Evolutionary conservation across 2,797 vertebrate genomes (phyloP), one percentile per base, ranked within the genome.

Genomic region (Anableps anableps): DNA sequence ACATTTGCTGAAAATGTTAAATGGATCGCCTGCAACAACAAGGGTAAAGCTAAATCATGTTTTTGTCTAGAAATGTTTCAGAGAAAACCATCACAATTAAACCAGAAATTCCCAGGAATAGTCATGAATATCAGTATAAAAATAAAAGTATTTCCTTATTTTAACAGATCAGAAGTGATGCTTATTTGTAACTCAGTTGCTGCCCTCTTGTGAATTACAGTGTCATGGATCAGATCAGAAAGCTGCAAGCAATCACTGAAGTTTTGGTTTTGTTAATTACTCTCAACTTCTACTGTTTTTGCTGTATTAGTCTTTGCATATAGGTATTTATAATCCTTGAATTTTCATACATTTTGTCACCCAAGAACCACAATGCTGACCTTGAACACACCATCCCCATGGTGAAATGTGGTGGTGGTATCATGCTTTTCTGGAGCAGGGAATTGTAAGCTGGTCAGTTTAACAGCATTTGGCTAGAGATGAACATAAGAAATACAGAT

Each of bases 21-120:
- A 89, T 98, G 98, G 98, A 99, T 99, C 0, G 98, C 98, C 26
- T 99, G 98, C 95, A 99, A 97, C 91, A 99, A 99, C 89, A 99
- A 99, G 95, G 98, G 98, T 97, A 87, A 80, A 75, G 31, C 43
- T 2, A 5, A 41, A 31, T 38, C 36, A 23, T 11, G 14, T 58
- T 79, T 66, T 80, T 70, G 17, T 9, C 72, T 77, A 0, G 23
- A 68, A 11, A 16, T 50, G 55, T 19, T 78, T 31, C 38, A 23
- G 4, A 29, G 26, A 60, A 45, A 75, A 73, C 6, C 9, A 6
- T 19, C 0, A 21, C 26, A 76, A 72, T 72, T 34, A n/a, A 31
- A 17, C 8, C 53, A 8, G 19, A 45, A n/a, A 7, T 45, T 14
- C 4, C 29, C 8, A 8, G 1, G 23, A 72, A 72, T 17, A 8